phyloP scores from a whole-genome alignment of 2,113 vertebrate genomes.

The Centrocercus urophasianus region DNA sequence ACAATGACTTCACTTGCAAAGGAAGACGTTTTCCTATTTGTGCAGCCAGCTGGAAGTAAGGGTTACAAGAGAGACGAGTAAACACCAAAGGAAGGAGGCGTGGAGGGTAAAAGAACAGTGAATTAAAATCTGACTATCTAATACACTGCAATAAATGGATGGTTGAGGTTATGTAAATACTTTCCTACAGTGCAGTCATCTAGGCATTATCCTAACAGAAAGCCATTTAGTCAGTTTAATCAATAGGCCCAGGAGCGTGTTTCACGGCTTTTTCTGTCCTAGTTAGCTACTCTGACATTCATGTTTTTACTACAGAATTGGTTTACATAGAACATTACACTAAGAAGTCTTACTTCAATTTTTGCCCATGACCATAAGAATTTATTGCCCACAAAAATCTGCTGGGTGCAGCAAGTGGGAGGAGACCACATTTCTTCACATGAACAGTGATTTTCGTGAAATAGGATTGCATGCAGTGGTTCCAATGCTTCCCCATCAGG shows the following conservation, averaged over 20 bases:
- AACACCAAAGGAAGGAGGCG: not conserved
- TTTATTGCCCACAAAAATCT: not conserved
- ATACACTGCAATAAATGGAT: not conserved
- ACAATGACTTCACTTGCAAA: not conserved
- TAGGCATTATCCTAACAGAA: not conserved
- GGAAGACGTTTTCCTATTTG: not conserved
- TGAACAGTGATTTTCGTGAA: not conserved
- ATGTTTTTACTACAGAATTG: not conserved
- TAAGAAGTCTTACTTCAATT: not conserved
- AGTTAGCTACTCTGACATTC: not conserved
- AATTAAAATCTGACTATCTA: not conserved
- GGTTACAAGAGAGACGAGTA: not conserved
- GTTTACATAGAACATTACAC: not conserved
- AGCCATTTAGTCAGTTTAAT: not conserved
- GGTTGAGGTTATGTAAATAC: not conserved
- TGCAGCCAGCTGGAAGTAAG: not conserved
- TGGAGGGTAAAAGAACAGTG: not conserved
- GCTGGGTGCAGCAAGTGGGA: accelerated
- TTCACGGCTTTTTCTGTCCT: not conserved
- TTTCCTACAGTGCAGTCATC: not conserved
- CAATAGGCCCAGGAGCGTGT: not conserved
- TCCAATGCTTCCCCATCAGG: not conserved
- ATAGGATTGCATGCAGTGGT: not conserved
- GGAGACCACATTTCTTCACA: not conserved
- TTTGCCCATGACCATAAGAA: not conserved